Percentiles rank a stretch among this genome's conserved stretches.
phyloP scores from a whole-genome alignment of 2,888 invertebrate species.

The Parnassius apollo region DNA sequence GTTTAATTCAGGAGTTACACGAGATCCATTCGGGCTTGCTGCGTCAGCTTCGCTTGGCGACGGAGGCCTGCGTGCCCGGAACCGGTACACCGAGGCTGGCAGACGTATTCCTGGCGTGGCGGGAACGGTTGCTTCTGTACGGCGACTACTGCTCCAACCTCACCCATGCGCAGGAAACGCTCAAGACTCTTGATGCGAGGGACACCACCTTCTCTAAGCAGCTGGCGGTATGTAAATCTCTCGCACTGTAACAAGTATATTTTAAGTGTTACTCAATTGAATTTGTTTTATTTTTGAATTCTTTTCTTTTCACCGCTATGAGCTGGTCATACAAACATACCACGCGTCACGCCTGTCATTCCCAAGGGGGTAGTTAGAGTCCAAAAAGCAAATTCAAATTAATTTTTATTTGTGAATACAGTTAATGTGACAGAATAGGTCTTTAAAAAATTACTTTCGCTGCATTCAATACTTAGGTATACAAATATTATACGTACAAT shows the following conservation, averaged over 20 bases:
- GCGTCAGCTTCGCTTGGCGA: constrained; percentile 88
- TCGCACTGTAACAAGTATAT: neutral
- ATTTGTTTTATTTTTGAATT: too few relatives aligned
- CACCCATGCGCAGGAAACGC: constrained; percentile 91
- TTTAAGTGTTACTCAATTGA: too few relatives aligned
- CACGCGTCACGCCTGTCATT: too few relatives aligned
- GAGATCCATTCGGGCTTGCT: constrained; percentile 93
- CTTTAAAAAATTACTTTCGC: too few relatives aligned
- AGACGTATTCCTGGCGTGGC: constrained; percentile 94
- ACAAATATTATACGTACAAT: too few relatives aligned
- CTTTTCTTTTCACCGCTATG: too few relatives aligned
- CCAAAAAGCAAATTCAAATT: too few relatives aligned
- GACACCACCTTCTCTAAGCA: constrained; percentile 84
- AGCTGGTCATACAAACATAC: too few relatives aligned
- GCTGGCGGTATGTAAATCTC: constrained; percentile 76
- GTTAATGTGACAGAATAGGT: too few relatives aligned
- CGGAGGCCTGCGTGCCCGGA: constrained; percentile 80
- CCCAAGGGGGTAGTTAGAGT: too few relatives aligned
- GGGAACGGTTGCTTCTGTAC: constrained; percentile 94
- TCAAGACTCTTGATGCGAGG: constrained; percentile 88
- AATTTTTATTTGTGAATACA: too few relatives aligned
- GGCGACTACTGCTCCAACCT: constrained; percentile 98
- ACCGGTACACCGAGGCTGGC: constrained; percentile 81
- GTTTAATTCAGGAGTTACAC: constrained; percentile 85
- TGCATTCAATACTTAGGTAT: too few relatives aligned